These are phyloP conservation scores for Muntiacus muntjak DNA, from an alignment of 2,113 vertebrate genomes.

Conservation along the genomic window DNA sequence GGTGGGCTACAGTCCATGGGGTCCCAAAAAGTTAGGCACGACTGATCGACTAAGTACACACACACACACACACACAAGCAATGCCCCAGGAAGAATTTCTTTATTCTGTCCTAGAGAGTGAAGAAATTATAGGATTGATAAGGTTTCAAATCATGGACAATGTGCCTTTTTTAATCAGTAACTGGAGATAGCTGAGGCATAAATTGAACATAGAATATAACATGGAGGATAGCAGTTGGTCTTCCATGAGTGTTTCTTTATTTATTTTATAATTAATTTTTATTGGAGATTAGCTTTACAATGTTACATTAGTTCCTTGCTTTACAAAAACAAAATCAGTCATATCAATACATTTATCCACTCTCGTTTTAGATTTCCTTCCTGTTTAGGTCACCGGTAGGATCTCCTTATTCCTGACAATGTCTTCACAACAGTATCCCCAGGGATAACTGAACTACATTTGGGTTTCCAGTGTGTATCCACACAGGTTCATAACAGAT, in stretches of 20 bases:
- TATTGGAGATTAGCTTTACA: background rate
- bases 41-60: background rate
- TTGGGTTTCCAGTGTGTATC: background rate
- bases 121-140: background rate
- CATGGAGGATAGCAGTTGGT: background rate
- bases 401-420: background rate
- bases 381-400: background rate
- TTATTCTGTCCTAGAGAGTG: background rate
- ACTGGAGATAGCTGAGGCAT: background rate
- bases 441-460: background rate
- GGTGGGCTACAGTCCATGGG: background rate
- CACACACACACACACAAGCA: background rate
- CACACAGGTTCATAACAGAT: background rate
- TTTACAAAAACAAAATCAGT: background rate
- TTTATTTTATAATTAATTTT: background rate
- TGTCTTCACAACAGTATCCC: background rate
- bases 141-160: background rate
- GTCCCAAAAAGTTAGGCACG: background rate
- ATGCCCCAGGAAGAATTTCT: background rate
- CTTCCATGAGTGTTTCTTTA: background rate
- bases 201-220: background rate
- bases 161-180: background rate
- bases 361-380: background rate
- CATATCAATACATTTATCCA: background rate
- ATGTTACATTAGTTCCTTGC: background rate